A percentile compares a stretch with the other conserved stretches of the same genome.
Conservation (phyloP, 2,113 vertebrate genomes). For the Platysteira castanea region DNA sequence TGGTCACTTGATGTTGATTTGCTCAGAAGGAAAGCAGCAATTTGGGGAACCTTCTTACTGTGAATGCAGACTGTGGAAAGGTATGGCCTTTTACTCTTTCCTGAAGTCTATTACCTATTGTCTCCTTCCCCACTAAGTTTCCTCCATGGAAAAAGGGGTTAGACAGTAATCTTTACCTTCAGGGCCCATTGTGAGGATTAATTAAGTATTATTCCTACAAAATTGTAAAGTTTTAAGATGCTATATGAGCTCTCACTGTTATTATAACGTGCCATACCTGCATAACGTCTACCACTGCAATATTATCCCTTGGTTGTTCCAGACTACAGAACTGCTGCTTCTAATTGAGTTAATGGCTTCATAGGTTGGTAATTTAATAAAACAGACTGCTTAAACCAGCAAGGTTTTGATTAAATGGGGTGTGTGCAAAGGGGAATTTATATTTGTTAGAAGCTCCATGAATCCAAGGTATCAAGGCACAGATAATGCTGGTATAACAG, state of each 20-base stretch:
- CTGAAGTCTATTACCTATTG: background rate
- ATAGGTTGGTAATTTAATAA: slow-evolving; percentile 69
- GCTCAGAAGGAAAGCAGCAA: background rate
- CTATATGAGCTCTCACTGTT: slow-evolving; percentile 33
- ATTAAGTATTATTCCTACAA: slow-evolving; percentile 13
- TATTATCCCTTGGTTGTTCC: slow-evolving; percentile 44
- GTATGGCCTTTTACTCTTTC: background rate
- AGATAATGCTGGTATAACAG: background rate
- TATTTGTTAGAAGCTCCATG: slow-evolving; percentile 35
- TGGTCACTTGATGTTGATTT: background rate
- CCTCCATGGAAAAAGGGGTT: background rate
- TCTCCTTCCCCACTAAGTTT: background rate
- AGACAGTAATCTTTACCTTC: slow-evolving; percentile 11
- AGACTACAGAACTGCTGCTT: slow-evolving; percentile 46
- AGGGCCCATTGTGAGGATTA: slow-evolving; percentile 1
- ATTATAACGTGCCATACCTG: slow-evolving; percentile 5
- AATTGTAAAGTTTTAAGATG: slow-evolving; percentile 27
- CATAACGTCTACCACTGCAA: background rate
- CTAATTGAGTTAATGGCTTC: slow-evolving; percentile 66
- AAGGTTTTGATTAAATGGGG: slow-evolving; percentile 65
- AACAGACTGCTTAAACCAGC: slow-evolving; percentile 65
- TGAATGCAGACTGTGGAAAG: background rate
- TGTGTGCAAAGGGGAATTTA: slow-evolving; percentile 44
- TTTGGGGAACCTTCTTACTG: background rate
- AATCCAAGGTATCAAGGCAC: slow-evolving; percentile 10